Base-by-base conservation (phyloP, 1,140 invertebrate species). In the Carcinoscorpius rotundicauda region DNA sequence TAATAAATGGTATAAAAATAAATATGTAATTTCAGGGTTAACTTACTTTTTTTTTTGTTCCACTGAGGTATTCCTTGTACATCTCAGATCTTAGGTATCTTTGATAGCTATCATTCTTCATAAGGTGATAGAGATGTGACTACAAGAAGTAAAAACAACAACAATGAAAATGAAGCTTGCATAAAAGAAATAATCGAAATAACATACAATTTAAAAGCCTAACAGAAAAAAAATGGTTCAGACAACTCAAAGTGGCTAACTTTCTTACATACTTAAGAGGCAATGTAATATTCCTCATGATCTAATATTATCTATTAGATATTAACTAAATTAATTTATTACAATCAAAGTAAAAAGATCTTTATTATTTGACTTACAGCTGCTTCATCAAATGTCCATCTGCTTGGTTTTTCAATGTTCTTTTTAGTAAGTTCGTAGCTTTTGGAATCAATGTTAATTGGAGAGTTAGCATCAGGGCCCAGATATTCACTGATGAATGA, bases 81-180 rank as follows among this genome's bases (percentile, higher is more conserved):
- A 97, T 96, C 73, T 99, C 97, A 3, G 97, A 99, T 61, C 97
- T 85, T 63, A 99, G 81, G 77, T 98, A 99, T 69, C 97, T 83
- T 57, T 93, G 95, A 75, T 99, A 99, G 72, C 91, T 96, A 78
- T 99, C 97, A 72, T 91, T 96, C 76, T 98, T 98, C 97, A 99
- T 99, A 66, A 99, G 81, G 75, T 98, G 94, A 79, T 98, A 99
- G 51, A 99, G 94, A 79, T 99, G 97, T 6, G 95, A 92, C 89
- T 96, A 80, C 57, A 80, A 78, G 72, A 73, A 69, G 52, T 50
- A 51, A 71, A 74, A 51, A 53, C 52, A 8, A 55, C 6, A 51
- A 66, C 10, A 61, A 9, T 29, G 29, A 29, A 29, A 29, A 29
- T 29, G 29, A 29, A 29, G 29, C 29, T 29, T 29, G 29, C 29